Conservation (phyloP, 2,113 vertebrate species). For the Neopipo cinnamomea region DNA sequence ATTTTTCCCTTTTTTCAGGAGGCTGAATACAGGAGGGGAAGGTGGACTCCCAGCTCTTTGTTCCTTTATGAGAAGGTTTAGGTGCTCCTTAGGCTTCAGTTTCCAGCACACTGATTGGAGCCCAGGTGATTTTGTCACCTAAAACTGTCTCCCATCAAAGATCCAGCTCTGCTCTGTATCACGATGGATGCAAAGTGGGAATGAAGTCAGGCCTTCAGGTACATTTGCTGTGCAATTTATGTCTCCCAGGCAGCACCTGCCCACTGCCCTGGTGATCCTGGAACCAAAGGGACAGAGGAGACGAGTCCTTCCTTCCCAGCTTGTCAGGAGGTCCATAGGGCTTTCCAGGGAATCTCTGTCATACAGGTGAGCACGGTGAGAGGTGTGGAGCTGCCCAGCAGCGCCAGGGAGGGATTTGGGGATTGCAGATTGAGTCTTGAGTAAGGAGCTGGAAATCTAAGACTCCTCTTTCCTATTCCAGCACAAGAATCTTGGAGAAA, state of each 20-base stretch:
- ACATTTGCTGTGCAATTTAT: not conserved
- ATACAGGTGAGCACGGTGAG: rapidly evolving
- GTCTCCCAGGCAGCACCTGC: not conserved
- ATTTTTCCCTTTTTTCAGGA: not conserved
- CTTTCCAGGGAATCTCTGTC: not conserved
- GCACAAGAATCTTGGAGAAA: not conserved
- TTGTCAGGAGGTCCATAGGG: rapidly evolving
- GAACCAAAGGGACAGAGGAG: not conserved
- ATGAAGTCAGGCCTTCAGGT: not conserved
- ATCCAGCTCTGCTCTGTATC: not conserved
- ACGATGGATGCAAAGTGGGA: not conserved
- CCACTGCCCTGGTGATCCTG: not conserved
- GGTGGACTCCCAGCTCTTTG: not conserved
- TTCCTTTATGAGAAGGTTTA: not conserved
- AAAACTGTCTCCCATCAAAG: not conserved
- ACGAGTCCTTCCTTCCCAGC: not conserved
- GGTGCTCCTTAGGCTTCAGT: not conserved
- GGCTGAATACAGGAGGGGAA: not conserved
- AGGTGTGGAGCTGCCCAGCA: not conserved
- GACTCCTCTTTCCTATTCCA: not conserved
- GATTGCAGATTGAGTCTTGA: not conserved
- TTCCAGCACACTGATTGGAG: not conserved
- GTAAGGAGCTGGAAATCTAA: not conserved
- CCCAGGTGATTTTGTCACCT: not conserved
- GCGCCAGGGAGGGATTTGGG: not conserved